Evolutionary conservation across 2,113 vertebrate species (phyloP).

Genomic region (Limnothrissa miodon): DNA sequence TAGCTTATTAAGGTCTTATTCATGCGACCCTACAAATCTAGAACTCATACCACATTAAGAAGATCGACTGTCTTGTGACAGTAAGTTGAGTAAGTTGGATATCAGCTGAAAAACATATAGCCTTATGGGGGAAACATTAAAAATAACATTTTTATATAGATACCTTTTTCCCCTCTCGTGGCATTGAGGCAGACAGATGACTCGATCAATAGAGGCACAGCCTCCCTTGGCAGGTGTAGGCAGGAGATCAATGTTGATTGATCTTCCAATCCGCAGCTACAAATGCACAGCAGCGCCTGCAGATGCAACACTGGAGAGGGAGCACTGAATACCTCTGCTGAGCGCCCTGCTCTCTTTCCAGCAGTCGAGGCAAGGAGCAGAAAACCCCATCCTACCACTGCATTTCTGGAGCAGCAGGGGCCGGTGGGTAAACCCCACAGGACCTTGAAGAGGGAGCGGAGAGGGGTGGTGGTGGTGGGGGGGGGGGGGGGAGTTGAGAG

Average conservation of each 20-base stretch:
- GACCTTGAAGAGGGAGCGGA: background rate
- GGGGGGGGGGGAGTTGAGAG: background rate
- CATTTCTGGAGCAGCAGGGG: slow-evolving; percentile 8
- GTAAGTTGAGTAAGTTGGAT: background rate
- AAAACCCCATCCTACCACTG: background rate
- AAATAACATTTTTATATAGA: background rate
- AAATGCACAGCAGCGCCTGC: background rate
- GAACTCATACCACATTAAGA: no score
- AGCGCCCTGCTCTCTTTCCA: slow-evolving; percentile 7
- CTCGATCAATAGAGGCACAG: background rate
- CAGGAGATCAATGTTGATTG: background rate
- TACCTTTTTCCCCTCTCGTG: background rate
- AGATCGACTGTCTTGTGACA: background rate
- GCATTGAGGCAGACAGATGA: background rate
- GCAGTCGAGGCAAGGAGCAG: slow-evolving; percentile 17
- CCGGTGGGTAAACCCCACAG: background rate
- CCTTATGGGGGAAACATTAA: background rate
- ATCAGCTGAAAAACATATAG: background rate
- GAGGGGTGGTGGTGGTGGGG: background rate
- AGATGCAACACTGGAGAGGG: background rate
- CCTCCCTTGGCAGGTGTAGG: background rate
- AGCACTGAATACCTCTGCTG: background rate
- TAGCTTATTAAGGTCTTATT: no score
- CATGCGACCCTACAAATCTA: background rate
- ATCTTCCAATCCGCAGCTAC: background rate